Evolutionary conservation across 2,888 invertebrate species (phyloP).

Genomic region (Cetonia aurata): DNA sequence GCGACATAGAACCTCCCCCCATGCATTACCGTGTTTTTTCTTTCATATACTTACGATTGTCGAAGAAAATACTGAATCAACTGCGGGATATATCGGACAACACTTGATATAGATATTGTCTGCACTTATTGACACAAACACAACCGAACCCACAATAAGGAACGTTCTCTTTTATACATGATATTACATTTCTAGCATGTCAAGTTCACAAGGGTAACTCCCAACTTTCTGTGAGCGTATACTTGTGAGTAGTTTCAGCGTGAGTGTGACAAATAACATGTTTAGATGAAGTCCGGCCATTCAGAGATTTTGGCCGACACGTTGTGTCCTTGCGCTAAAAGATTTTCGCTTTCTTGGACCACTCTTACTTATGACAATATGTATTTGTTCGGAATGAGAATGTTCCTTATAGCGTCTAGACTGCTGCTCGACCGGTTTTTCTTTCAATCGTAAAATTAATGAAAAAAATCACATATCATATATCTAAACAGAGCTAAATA

Average conservation of each 20-base stretch:
- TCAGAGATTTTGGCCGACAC: background rate
- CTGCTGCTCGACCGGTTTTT: background rate
- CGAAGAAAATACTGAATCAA: too few relatives aligned
- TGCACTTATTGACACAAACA: conserved; percentile 7
- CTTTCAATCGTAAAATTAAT: background rate
- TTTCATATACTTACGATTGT: too few relatives aligned
- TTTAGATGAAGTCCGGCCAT: background rate
- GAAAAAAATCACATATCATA: too few relatives aligned
- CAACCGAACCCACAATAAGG: conserved; percentile 33
- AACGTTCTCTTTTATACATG: conserved; percentile 36
- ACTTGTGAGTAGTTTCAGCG: background rate
- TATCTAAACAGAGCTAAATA: too few relatives aligned
- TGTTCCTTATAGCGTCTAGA: background rate
- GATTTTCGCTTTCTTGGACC: background rate
- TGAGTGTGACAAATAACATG: conserved; percentile 32
- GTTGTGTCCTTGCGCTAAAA: background rate
- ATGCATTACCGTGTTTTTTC: too few relatives aligned
- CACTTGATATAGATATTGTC: background rate
- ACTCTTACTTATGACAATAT: background rate
- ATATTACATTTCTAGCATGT: conserved; percentile 44
- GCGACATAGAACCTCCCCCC: too few relatives aligned
- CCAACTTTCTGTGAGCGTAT: conserved; percentile 30
- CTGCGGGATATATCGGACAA: too few relatives aligned
- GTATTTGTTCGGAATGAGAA: background rate
- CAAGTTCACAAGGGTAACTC: conserved; percentile 46